phyloP scores from a whole-genome alignment of 1,140 invertebrate genomes.

The Drosophila equinoxialis region DNA sequence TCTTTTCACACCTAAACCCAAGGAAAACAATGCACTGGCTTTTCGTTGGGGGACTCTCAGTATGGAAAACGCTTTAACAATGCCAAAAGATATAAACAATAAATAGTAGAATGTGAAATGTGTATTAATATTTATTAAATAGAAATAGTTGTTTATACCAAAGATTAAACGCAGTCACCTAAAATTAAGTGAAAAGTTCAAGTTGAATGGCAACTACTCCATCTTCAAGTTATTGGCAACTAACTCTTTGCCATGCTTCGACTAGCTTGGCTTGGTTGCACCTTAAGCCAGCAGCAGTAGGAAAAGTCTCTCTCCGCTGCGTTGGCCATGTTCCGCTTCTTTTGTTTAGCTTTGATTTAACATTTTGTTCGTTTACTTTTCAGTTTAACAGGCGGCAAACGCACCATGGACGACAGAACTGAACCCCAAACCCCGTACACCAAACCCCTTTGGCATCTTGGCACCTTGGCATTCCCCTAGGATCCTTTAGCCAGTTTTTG shows the following conservation, averaged over 20 bases:
- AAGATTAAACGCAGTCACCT: background rate
- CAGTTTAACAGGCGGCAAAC: constrained; percentile 71
- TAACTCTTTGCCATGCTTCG: background rate
- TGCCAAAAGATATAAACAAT: constrained; percentile 1
- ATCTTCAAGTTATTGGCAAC: background rate
- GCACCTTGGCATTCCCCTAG: constrained; percentile 7
- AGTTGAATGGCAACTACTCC: background rate
- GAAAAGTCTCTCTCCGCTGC: constrained; percentile 17
- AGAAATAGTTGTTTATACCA: background rate
- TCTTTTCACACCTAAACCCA: background rate
- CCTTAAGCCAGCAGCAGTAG: constrained; percentile 43
- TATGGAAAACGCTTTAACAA: background rate
- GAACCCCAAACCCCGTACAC: constrained; percentile 1
- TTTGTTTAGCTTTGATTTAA: constrained; percentile 81
- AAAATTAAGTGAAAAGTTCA: background rate
- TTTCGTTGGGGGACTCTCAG: background rate
- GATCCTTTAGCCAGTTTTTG: constrained; percentile 60
- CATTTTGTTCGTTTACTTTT: constrained; percentile 81
- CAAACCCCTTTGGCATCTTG: background rate
- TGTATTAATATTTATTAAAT: background rate
- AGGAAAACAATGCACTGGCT: background rate
- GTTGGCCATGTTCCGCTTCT: constrained; percentile 64
- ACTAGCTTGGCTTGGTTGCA: constrained; percentile 14
- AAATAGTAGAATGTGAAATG: background rate
- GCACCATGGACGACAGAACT: constrained; percentile 64